These are phyloP conservation scores for Limnephilus rhombicus DNA, from an alignment of 2,888 invertebrate species.

Conservation along the genomic window DNA sequence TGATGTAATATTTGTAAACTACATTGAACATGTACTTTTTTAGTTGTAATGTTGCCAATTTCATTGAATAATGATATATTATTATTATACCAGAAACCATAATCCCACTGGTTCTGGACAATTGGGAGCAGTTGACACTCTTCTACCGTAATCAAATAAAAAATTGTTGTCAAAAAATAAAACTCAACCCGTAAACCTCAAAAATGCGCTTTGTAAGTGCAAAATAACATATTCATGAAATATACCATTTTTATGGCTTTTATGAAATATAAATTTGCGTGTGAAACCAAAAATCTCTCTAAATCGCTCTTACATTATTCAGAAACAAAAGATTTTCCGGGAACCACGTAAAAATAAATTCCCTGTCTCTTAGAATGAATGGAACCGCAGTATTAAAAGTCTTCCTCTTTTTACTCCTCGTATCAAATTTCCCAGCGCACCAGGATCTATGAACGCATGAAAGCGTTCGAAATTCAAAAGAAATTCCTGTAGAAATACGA, in stretches of 20 bases:
- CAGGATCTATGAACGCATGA: not conserved
- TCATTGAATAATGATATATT: too few relatives aligned
- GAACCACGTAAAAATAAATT: not conserved
- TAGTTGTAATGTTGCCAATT: too few relatives aligned
- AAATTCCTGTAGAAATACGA: constrained; percentile 17
- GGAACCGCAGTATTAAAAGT: not conserved
- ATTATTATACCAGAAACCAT: too few relatives aligned
- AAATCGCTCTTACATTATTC: not conserved
- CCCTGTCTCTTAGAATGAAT: not conserved
- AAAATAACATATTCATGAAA: not conserved
- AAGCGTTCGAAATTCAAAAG: constrained; percentile 37
- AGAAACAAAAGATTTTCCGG: not conserved
- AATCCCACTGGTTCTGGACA: too few relatives aligned
- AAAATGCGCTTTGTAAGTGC: not conserved
- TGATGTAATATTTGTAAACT: too few relatives aligned
- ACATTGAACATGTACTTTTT: too few relatives aligned
- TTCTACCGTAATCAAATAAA: too few relatives aligned
- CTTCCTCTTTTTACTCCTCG: not conserved
- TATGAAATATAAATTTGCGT: not conserved
- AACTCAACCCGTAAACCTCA: not conserved
- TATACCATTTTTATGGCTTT: not conserved
- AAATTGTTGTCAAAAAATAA: too few relatives aligned
- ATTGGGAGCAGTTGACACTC: too few relatives aligned
- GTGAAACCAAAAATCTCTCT: not conserved
- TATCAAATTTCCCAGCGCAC: not conserved